Conservation (phyloP, 2,888 invertebrate species). For the Meghimatium bilineatum region DNA sequence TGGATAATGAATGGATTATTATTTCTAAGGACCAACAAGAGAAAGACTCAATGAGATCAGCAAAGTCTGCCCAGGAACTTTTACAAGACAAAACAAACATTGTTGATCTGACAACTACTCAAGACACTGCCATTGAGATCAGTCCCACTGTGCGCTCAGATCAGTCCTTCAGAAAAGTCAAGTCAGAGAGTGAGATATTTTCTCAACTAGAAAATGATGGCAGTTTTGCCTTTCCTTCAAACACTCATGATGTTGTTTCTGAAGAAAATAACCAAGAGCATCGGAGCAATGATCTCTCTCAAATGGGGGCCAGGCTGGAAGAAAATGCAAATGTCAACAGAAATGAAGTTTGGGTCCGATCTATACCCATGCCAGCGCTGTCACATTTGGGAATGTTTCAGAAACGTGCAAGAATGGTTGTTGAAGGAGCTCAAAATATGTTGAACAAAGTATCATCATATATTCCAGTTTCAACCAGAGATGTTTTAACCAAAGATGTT, state of each 20-base stretch:
- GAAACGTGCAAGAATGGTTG: constrained; percentile 15
- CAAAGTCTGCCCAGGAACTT: not conserved
- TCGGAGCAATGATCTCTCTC: not conserved
- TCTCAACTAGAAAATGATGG: constrained; percentile 27
- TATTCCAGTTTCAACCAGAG: constrained; percentile 32
- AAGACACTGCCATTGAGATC: no score
- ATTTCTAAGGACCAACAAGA: constrained; percentile 29
- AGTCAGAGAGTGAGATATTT: constrained; percentile 42
- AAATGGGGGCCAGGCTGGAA: not conserved
- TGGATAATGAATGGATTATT: constrained; percentile 38
- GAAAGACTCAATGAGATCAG: not conserved
- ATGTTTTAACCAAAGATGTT: not conserved
- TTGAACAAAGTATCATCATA: constrained; percentile 38
- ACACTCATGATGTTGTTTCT: no score
- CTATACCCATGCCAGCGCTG: no score
- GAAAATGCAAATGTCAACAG: constrained; percentile 12
- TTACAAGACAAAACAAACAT: not conserved
- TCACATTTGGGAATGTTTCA: constrained; percentile 18
- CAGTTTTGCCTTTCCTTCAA: constrained; percentile 38
- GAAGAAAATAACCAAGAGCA: not conserved
- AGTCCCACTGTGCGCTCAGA: not conserved
- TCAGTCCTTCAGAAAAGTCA: not conserved
- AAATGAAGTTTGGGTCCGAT: not conserved
- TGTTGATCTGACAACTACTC: not conserved
- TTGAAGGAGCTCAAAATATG: constrained; percentile 37